Conservation (phyloP, 1,140 invertebrate species). For the Diorhabda sublineata region DNA sequence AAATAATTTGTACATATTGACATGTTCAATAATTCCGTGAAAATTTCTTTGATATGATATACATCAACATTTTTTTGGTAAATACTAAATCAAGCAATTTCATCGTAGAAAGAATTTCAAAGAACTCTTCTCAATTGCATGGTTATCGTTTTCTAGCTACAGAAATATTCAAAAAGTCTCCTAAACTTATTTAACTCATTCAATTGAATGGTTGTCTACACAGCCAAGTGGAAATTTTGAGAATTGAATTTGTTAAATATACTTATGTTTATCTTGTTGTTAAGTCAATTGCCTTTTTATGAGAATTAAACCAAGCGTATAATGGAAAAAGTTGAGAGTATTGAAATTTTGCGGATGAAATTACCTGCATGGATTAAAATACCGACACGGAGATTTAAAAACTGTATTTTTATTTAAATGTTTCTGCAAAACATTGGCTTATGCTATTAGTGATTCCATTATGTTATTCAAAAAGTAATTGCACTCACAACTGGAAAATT, state of each 20-base stretch:
- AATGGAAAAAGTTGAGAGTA: background rate
- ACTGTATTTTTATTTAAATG: background rate
- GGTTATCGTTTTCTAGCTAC: no score
- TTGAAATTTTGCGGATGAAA: background rate
- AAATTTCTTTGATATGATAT: no score
- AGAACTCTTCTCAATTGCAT: no score
- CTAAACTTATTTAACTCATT: background rate
- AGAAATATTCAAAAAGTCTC: background rate
- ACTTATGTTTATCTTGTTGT: background rate
- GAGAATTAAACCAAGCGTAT: background rate
- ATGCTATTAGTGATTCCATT: no score
- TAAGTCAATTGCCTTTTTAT: slow-evolving; percentile 3
- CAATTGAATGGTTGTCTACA: background rate
- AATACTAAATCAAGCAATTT: no score
- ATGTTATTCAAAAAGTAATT: no score
- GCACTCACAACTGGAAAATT: no score
- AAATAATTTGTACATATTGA: no score
- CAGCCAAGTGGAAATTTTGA: background rate
- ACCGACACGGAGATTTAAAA: slow-evolving; percentile 1
- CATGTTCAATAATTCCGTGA: no score
- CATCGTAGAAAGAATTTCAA: no score
- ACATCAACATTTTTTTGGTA: no score
- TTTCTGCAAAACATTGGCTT: background rate
- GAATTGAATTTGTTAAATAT: background rate
- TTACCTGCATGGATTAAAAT: background rate